Conservation (phyloP, 2,113 vertebrate species). For the Ceyx margarethae region DNA sequence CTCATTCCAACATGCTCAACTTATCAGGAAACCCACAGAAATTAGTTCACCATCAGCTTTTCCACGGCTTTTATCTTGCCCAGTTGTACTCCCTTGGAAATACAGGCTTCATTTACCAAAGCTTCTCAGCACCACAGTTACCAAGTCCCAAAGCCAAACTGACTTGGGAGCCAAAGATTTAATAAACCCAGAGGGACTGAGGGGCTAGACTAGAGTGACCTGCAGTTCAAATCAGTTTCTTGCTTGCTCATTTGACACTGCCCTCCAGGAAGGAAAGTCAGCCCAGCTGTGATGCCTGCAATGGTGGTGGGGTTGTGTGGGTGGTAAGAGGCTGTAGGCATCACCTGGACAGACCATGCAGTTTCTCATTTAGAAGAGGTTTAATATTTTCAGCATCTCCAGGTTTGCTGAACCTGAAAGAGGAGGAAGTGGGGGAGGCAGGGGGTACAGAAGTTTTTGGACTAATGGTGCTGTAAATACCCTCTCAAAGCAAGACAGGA, state of each 20-base stretch:
- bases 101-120: not conserved
- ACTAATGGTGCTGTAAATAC: not conserved
- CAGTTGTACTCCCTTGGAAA: not conserved
- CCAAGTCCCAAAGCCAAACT: not conserved
- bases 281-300: rapidly evolving
- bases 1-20: not conserved
- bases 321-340: not conserved
- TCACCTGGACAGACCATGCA: not conserved
- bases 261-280: not conserved
- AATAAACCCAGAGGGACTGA: not conserved
- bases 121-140: not conserved
- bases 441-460: not conserved
- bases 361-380: not conserved
- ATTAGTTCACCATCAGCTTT: not conserved
- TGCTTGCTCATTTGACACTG: not conserved
- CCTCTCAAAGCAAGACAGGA: not conserved
- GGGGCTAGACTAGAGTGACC: not conserved
- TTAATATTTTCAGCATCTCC: not conserved
- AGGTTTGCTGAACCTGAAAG: not conserved
- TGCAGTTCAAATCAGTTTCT: not conserved
- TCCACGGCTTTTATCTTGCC: not conserved
- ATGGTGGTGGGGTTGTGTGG: rapidly evolving
- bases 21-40: not conserved
- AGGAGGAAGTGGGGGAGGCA: not conserved
- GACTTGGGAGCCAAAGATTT: not conserved